Evolutionary conservation across 2,888 invertebrate species (phyloP).

Genomic region (Rhagonycha fulva): DNA sequence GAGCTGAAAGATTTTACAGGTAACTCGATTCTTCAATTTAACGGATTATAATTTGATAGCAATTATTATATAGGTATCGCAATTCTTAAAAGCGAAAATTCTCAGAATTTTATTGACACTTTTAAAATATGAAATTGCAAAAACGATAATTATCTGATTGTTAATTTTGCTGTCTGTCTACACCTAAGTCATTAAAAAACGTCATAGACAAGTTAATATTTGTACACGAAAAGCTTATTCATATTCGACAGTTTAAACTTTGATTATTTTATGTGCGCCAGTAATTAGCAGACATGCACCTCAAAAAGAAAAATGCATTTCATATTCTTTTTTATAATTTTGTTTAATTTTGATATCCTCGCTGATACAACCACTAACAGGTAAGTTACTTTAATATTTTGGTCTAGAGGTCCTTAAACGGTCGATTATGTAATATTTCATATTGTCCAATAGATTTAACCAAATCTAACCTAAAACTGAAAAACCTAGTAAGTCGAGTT

Average conservation of each 20-base stretch:
- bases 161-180: neutral
- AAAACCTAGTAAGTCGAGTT: no score
- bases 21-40: neutral
- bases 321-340: slow-evolving; percentile 25
- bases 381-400: slow-evolving; percentile 4
- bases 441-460: no score
- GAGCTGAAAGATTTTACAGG: slow-evolving; percentile 10
- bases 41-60: neutral
- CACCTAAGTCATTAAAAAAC: slow-evolving; percentile 17
- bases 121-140: neutral
- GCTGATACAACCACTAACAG: slow-evolving; percentile 10
- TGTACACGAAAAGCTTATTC: slow-evolving; percentile 16
- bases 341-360: slow-evolving; percentile 27
- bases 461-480: no score
- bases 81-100: no score
- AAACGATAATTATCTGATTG: neutral
- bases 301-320: slow-evolving; percentile 31
- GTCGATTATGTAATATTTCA: no score
- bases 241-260: slow-evolving; percentile 26
- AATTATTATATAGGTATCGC: neutral
- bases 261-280: slow-evolving; percentile 30
- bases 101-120: neutral
- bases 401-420: neutral
- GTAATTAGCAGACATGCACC: slow-evolving; percentile 33
- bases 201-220: slow-evolving; percentile 27